These are phyloP conservation scores for Hylia prasina DNA, from an alignment of 2,113 vertebrate genomes.

Conservation along the genomic window DNA sequence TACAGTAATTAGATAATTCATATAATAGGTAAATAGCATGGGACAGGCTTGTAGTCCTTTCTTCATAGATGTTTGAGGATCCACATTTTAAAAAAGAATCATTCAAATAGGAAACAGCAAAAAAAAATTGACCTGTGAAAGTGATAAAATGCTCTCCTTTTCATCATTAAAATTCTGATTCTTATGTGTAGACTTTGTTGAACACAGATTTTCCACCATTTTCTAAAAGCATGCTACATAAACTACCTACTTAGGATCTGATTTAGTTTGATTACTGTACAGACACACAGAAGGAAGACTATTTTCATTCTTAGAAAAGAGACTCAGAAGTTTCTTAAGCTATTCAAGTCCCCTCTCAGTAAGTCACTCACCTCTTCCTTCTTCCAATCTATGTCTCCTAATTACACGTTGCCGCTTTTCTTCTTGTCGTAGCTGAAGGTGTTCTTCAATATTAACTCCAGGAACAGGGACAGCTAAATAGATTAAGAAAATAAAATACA, in stretches of 20 bases:
- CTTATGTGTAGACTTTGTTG: not conserved
- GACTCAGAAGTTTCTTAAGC: not conserved
- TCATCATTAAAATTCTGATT: not conserved
- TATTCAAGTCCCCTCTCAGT: not conserved
- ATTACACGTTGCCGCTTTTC: conserved; percentile 95
- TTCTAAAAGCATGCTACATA: not conserved
- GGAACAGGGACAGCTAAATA: conserved; percentile 94
- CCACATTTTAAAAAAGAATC: not conserved
- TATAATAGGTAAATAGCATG: not conserved
- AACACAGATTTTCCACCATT: not conserved
- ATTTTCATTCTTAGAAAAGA: not conserved
- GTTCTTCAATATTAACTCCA: conserved; percentile 98
- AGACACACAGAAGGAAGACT: not conserved
- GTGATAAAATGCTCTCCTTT: not conserved
- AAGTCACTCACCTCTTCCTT: conserved; percentile 87
- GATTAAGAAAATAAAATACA: not conserved
- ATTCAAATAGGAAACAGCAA: not conserved
- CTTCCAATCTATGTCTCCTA: conserved; percentile 91
- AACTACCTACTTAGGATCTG: not conserved
- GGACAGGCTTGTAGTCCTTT: not conserved
- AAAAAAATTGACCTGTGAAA: not conserved
- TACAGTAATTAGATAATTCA: not conserved
- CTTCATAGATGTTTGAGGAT: not conserved
- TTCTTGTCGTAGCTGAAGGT: conserved; percentile 95
- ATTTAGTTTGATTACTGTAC: not conserved